phyloP scores from a whole-genome alignment of 2,888 invertebrate genomes.

The Noctua fimbriata region DNA sequence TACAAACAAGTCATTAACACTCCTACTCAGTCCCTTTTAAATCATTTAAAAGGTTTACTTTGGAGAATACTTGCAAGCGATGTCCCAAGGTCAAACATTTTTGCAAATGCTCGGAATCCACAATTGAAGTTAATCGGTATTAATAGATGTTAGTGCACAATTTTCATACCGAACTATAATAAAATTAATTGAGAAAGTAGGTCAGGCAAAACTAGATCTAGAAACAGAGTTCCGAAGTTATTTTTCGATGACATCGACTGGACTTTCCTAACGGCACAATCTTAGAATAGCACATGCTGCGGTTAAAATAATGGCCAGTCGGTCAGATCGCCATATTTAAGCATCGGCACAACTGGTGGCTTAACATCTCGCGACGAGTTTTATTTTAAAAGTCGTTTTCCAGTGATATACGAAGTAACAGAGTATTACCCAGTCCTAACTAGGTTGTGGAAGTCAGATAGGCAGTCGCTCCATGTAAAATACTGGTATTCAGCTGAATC shows the following conservation, averaged over 20 bases:
- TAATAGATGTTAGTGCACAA: conserved; percentile 9
- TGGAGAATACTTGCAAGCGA: neutral
- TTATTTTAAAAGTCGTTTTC: neutral
- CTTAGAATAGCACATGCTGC: too few relatives aligned
- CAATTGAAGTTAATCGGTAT: neutral
- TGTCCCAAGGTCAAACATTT: neutral
- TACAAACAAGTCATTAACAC: conserved; percentile 23
- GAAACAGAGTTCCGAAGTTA: neutral
- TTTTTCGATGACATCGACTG: neutral
- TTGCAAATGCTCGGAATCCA: neutral
- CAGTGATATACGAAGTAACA: neutral
- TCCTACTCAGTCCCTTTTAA: neutral
- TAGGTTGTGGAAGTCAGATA: too few relatives aligned
- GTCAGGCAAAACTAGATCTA: neutral
- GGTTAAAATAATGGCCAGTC: neutral
- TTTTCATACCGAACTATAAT: neutral
- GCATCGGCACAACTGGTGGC: neutral
- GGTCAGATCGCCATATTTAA: neutral
- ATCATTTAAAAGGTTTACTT: conserved; percentile 2
- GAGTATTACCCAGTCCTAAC: too few relatives aligned
- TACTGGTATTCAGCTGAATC: too few relatives aligned
- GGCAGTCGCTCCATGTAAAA: too few relatives aligned
- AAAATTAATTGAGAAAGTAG: neutral
- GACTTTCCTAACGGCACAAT: neutral
- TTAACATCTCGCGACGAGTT: neutral